Base-by-base conservation (phyloP, 2,113 vertebrate genomes). In the Helogale parvula region DNA sequence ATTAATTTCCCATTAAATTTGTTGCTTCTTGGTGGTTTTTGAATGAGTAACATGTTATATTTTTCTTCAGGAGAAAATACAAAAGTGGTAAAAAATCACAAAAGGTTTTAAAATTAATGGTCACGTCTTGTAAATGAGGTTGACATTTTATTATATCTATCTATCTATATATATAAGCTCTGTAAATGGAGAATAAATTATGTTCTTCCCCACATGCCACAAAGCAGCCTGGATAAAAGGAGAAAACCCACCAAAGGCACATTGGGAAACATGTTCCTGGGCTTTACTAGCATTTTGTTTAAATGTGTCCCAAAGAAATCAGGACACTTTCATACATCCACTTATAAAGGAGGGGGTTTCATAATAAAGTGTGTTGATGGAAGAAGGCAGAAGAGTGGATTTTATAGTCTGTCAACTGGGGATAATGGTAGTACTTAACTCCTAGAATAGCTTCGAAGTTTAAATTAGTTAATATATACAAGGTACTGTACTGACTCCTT, bases 1-100 rank as follows among this genome's bases (percentile, higher is more conserved):
- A 79, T 81, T 92, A 69, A 96, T 93, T 97, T 95, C 77, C 94
- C 31, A 63, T 83, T 97, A 96, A 77, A 96, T 90, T 21, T 96
- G 74, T 94, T 95, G 79, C 25, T 97, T 96, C 82, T 88, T 90
- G 29, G 54, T 94, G 29, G 90, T 54, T 88, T 97, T 96, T 95
- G 8, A 94, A 82, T 81, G 76, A 86, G 76, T 85, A 85, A 90
- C 96, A 45, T 76, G 41, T 83, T 87, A 7, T 74, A 16, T 92
- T 87, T 77, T 96, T 89, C 41, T 86, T 72, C 14, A 54, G 33
- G 72, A 94, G 63, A 25, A 91, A 94, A 94, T 76, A 60, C 1
- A 94, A 80, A 84, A 38, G 47, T 80, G 33, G n/a, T 8, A 92
- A 74, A 95, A 96, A 96, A 82, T 96, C 19, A 84, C 23, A 83